Evolutionary conservation across 2,888 invertebrate genomes (phyloP).

Genomic region (Drosophila mulleri): DNA sequence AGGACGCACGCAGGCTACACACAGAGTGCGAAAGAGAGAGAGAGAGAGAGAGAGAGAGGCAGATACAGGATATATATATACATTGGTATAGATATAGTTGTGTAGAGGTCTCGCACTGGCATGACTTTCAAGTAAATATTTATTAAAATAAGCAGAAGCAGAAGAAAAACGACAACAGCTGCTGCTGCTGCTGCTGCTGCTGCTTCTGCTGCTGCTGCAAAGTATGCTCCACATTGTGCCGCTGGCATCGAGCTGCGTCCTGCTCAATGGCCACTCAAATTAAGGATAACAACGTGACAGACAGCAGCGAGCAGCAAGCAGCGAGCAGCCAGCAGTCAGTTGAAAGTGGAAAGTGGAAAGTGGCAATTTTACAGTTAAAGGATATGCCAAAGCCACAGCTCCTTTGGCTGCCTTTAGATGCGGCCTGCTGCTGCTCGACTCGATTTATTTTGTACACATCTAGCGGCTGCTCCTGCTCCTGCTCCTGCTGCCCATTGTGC

Average conservation of each 20-base stretch:
- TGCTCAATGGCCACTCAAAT: conserved; percentile 79
- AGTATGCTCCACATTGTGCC: conserved; percentile 48
- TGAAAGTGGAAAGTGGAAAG: conserved; percentile 50
- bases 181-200: neutral
- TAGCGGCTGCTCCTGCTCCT: conserved; percentile 37
- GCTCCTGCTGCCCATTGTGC: conserved; percentile 42
- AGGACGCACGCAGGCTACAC: conserved; percentile 8
- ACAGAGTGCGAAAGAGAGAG: neutral
- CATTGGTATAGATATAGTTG: neutral
- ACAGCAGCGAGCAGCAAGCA: conserved; percentile 30
- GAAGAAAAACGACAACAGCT: conserved; percentile 1
- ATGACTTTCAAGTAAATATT: conserved; percentile 74
- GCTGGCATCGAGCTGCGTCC: conserved; percentile 32
- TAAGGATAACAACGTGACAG: conserved; percentile 75
- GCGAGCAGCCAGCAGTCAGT: conserved; percentile 5
- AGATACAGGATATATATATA: conserved; percentile 12
- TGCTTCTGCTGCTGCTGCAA: conserved; percentile 2
- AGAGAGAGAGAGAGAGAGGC: neutral
- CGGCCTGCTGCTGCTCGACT: conserved; percentile 68
- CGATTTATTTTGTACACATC: conserved; percentile 81
- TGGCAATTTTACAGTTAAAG: conserved; percentile 73
- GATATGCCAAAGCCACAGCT: conserved; percentile 44
- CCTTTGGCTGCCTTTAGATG: conserved; percentile 8
- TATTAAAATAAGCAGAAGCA: conserved; percentile 56
- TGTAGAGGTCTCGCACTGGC: conserved; percentile 30